Evolutionary conservation across 2,113 vertebrate genomes (phyloP).

Genomic region (Malurus cyaneus): DNA sequence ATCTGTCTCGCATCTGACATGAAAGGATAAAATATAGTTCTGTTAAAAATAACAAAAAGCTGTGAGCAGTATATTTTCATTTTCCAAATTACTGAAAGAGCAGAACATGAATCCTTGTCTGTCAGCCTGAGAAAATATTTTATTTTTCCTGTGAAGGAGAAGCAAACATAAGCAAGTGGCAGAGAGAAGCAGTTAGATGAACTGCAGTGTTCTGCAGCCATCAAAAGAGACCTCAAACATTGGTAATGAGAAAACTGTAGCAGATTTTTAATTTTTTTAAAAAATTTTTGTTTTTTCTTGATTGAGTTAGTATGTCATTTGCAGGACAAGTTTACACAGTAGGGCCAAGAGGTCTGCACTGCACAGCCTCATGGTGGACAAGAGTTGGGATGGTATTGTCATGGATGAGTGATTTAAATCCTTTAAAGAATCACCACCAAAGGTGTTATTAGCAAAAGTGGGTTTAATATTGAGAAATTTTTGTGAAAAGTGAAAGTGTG

Average conservation of each 20-base stretch:
- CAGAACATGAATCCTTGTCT: constrained; percentile 60
- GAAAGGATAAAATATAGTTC: constrained; percentile 56
- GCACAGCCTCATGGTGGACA: not conserved
- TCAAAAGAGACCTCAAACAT: not conserved
- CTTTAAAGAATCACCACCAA: not conserved
- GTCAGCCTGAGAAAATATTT: constrained; percentile 53
- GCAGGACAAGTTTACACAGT: not conserved
- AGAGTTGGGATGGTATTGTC: not conserved
- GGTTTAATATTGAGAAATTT: not conserved
- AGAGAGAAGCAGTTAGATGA: constrained; percentile 7
- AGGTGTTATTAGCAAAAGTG: not conserved
- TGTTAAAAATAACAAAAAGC: constrained; percentile 38
- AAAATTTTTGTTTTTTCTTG: not conserved
- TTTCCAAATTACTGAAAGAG: constrained; percentile 65
- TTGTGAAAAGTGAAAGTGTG: not conserved
- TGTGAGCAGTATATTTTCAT: constrained; percentile 56
- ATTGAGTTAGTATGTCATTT: not conserved
- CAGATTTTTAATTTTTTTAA: not conserved
- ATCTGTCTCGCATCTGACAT: constrained; percentile 56
- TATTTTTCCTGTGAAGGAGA: constrained; percentile 30
- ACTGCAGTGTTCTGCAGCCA: not conserved
- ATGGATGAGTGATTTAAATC: not conserved
- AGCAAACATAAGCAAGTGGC: not conserved
- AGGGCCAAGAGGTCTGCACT: not conserved
- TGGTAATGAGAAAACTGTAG: not conserved